phyloP scores from a whole-genome alignment of 2,888 invertebrate genomes.

The Pachydiplax longipennis region DNA sequence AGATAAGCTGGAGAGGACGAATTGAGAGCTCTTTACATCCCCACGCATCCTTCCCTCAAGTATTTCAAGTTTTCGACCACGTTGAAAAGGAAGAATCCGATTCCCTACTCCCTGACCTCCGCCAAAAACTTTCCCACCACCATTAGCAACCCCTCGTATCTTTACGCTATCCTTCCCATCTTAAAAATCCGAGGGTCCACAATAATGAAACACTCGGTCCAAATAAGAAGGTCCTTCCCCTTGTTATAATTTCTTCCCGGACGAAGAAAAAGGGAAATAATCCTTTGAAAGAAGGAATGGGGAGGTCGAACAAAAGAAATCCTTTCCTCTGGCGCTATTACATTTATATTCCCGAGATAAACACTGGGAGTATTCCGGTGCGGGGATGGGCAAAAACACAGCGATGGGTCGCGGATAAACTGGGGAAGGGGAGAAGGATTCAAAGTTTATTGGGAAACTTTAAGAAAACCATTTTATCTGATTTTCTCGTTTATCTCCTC shows the following conservation, averaged over 20 bases:
- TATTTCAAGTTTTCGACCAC: too few species aligned
- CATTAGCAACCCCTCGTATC: not conserved
- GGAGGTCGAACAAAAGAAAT: not conserved
- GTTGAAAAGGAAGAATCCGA: too few species aligned
- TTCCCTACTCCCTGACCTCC: too few species aligned
- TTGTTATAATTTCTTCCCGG: not conserved
- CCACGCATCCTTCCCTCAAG: too few species aligned
- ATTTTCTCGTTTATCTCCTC: not conserved
- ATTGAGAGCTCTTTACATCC: too few species aligned
- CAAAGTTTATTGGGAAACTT: constrained; percentile 34
- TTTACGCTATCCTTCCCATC: too few species aligned
- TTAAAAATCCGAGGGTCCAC: not conserved
- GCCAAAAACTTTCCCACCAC: not conserved
- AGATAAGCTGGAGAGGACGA: too few species aligned
- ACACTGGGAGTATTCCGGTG: not conserved
- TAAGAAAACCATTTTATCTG: constrained; percentile 8
- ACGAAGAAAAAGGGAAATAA: not conserved
- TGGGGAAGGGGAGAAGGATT: not conserved
- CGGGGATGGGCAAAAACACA: not conserved
- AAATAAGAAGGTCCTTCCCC: not conserved
- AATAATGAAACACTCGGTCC: not conserved
- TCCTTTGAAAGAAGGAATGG: not conserved
- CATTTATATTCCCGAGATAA: not conserved
- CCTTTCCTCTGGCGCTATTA: not conserved
- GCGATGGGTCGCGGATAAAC: not conserved